Percentiles rank a stretch among this genome's conserved stretches.
These are phyloP conservation scores for Brachionus plicatilis DNA, from an alignment of 1,140 invertebrate species.

Conservation along the genomic window DNA sequence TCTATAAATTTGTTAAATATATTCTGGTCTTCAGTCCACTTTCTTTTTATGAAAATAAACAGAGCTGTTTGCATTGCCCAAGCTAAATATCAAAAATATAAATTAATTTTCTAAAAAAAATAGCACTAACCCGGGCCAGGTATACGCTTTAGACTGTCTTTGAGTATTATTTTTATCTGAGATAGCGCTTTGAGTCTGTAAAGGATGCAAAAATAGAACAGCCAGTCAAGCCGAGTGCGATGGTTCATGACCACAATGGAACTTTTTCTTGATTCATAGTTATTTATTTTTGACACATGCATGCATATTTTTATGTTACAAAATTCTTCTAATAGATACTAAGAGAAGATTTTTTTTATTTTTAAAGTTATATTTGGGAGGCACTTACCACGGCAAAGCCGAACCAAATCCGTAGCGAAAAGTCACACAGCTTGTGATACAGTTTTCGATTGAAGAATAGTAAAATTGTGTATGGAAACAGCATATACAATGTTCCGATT, in stretches of 20 bases:
- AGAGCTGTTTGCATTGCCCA: constrained; percentile 82
- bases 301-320: background rate
- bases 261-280: constrained; percentile 4
- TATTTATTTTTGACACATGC: constrained; percentile 18
- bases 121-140: background rate
- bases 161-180: constrained; percentile 38
- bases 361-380: background rate
- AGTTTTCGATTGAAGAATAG: constrained; percentile 1
- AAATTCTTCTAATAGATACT: constrained; percentile 14
- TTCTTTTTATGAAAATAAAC: constrained; percentile 74
- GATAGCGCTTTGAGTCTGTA: constrained; percentile 22
- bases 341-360: background rate
- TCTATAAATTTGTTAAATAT: constrained; percentile 66
- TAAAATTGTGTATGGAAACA: constrained; percentile 1
- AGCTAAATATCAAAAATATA: constrained; percentile 53
- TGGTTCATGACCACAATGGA: constrained; percentile 25
- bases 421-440: constrained; percentile 6
- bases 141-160: constrained; percentile 25
- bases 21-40: constrained; percentile 70
- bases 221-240: constrained; percentile 21
- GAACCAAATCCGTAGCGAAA: constrained; percentile 5
- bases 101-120: background rate
- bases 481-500: constrained; percentile 17
- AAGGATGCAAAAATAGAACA: constrained; percentile 31
- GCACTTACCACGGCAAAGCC: constrained; percentile 11